Evolutionary conservation across 2,888 invertebrate species (phyloP).

Genomic region (Oligia latruncula): DNA sequence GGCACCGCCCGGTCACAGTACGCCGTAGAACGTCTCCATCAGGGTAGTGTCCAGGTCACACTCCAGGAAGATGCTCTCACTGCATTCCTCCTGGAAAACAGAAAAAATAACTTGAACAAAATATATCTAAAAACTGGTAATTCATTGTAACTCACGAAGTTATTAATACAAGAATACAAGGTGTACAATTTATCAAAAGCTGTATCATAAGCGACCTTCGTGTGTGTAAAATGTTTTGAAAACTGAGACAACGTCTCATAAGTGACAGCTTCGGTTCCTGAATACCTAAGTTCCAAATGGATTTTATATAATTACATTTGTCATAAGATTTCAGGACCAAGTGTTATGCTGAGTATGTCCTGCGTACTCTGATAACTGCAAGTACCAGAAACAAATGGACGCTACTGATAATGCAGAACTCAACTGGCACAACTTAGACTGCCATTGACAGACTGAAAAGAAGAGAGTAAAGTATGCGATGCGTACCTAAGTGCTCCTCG

Average conservation of each 20-base stretch:
- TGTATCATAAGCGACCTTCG: not conserved
- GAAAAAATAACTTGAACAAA: not conserved
- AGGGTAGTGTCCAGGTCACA: slow-evolving; percentile 86
- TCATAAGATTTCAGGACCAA: not conserved
- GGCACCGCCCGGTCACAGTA: slow-evolving; percentile 77
- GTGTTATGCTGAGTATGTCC: too few species aligned
- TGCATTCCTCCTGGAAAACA: slow-evolving; percentile 85
- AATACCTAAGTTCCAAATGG: not conserved
- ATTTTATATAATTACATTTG: too few species aligned
- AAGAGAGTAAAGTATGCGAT: not conserved
- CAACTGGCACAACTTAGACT: not conserved
- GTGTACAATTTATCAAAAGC: not conserved
- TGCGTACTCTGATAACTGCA: too few species aligned
- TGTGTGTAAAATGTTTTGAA: not conserved
- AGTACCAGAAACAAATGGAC: too few species aligned
- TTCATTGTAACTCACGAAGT: not conserved
- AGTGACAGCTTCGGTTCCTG: not conserved
- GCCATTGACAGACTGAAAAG: not conserved
- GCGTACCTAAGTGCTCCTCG: not conserved
- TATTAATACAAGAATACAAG: not conserved
- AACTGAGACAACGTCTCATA: not conserved
- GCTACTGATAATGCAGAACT: not conserved
- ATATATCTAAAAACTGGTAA: not conserved
- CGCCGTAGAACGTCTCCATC: slow-evolving; percentile 87
- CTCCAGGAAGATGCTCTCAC: slow-evolving; percentile 87